These are phyloP conservation scores for Cynodonichthys magdalenae DNA, from an alignment of 2,797 vertebrate genomes.

Conservation along the genomic window DNA sequence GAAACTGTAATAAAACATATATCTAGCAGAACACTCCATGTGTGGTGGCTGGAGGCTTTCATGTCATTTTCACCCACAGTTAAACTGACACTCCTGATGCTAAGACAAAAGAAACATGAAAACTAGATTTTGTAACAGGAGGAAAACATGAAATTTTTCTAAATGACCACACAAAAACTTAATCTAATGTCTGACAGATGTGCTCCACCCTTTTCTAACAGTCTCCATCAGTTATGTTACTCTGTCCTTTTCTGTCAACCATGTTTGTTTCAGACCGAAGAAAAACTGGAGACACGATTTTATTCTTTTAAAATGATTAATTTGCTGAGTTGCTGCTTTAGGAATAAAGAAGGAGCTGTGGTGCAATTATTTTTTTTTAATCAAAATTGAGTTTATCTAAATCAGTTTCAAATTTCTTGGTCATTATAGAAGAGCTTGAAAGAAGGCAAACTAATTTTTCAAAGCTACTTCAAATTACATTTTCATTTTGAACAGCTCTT, in stretches of 20 bases:
- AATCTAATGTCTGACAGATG: slow-evolving; percentile 34
- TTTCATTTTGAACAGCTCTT: background rate
- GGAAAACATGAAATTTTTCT: slow-evolving; percentile 14
- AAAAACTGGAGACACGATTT: background rate
- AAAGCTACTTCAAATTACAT: slow-evolving; percentile 7
- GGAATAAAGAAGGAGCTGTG: slow-evolving; percentile 18
- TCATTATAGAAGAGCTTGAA: slow-evolving; percentile 18
- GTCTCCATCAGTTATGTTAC: slow-evolving; percentile 4
- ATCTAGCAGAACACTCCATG: no score
- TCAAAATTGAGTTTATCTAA: slow-evolving; percentile 46
- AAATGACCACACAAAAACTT: slow-evolving; percentile 34
- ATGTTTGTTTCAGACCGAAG: slow-evolving; percentile 9
- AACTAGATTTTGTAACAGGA: slow-evolving; percentile 15
- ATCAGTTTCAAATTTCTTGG: slow-evolving; percentile 19
- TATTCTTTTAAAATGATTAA: slow-evolving; percentile 26
- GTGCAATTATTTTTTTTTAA: slow-evolving; percentile 25
- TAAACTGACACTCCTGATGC: no score
- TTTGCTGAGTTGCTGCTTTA: slow-evolving; percentile 18
- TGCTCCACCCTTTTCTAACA: slow-evolving; percentile 7
- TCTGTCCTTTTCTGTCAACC: slow-evolving; percentile 41
- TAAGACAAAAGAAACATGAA: no score
- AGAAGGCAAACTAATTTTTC: slow-evolving; percentile 33
- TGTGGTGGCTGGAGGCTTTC: no score
- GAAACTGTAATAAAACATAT: no score
- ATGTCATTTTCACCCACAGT: no score